phyloP scores from a whole-genome alignment of 2,797 vertebrate genomes.

The Gymnodraco acuticeps region DNA sequence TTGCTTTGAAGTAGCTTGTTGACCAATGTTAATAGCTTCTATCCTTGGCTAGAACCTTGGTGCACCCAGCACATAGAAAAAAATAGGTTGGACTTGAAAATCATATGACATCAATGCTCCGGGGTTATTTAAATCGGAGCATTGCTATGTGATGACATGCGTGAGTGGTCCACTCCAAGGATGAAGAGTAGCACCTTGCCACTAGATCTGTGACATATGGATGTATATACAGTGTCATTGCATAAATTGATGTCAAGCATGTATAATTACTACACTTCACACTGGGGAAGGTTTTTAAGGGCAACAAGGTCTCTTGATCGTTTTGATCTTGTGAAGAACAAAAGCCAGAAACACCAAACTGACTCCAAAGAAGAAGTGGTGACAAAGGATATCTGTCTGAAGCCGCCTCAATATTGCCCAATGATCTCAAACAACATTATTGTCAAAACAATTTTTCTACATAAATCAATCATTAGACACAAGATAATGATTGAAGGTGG shows the following conservation, averaged over 20 bases:
- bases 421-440: no score
- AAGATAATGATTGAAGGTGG: no score
- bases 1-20: conserved; percentile 57
- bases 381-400: no score
- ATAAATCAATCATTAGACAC: no score
- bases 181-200: neutral
- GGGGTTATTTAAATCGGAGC: neutral
- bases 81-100: neutral
- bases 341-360: no score
- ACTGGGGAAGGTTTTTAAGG: neutral
- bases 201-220: neutral
- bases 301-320: neutral
- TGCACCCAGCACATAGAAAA: neutral
- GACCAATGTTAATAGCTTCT: conserved; percentile 24
- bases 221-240: neutral
- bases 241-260: neutral
- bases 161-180: neutral
- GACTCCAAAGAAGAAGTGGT: no score
- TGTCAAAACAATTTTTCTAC: no score
- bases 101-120: neutral
- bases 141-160: neutral
- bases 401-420: no score
- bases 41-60: neutral
- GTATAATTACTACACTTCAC: neutral
- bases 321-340: neutral